Conservation (phyloP, 2,888 invertebrate species). For the Trichogramma dendrolimi region DNA sequence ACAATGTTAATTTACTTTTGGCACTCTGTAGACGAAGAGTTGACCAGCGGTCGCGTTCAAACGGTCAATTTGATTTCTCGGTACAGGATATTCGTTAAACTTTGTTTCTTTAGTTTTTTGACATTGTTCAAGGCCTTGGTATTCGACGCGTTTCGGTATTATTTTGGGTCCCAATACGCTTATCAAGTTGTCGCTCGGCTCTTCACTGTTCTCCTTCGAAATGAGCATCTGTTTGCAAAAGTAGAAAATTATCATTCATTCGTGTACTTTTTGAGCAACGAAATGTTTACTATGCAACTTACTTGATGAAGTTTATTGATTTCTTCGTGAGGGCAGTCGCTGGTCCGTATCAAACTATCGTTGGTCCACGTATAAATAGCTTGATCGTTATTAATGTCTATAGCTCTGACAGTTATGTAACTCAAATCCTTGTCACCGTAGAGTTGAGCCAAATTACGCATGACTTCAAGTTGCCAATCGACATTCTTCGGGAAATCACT, state of each 20-base stretch:
- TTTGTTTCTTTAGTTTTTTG: slow-evolving; percentile 54
- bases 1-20: slow-evolving; percentile 58
- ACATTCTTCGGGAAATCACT: slow-evolving; percentile 63
- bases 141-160: slow-evolving; percentile 62
- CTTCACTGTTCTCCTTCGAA: slow-evolving; percentile 50
- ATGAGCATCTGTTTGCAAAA: slow-evolving; percentile 49
- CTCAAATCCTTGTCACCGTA: slow-evolving; percentile 57
- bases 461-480: slow-evolving; percentile 62
- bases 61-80: slow-evolving; percentile 80
- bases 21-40: slow-evolving; percentile 75
- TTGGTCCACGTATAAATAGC: slow-evolving; percentile 80
- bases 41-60: slow-evolving; percentile 79
- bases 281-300: slow-evolving; percentile 37
- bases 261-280: slow-evolving; percentile 28
- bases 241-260: slow-evolving; percentile 26
- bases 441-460: slow-evolving; percentile 49
- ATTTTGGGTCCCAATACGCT: slow-evolving; percentile 66
- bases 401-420: slow-evolving; percentile 67
- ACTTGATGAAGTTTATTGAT: slow-evolving; percentile 68
- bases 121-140: slow-evolving; percentile 68
- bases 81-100: slow-evolving; percentile 61
- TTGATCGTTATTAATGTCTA: slow-evolving; percentile 60
- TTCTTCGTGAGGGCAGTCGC: slow-evolving; percentile 70
- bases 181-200: slow-evolving; percentile 60
- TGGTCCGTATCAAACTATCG: slow-evolving; percentile 72